Percentiles rank a stretch among this genome's conserved stretches.
These are phyloP conservation scores for Popillia japonica DNA, from an alignment of 1,140 invertebrate species.

Conservation along the genomic window DNA sequence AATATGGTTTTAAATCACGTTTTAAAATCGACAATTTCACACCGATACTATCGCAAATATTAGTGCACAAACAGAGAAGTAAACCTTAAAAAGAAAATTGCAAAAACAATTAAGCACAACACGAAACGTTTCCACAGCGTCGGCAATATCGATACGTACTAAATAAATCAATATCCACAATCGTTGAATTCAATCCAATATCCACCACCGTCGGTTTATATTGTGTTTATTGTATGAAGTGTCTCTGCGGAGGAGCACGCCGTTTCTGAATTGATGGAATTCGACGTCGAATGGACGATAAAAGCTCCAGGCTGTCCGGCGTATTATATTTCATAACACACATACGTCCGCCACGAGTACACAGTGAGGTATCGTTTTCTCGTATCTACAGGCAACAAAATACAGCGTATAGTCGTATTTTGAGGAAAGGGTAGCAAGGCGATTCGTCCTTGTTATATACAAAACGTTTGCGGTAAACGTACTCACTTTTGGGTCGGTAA, in stretches of 20 bases:
- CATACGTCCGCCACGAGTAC: not conserved
- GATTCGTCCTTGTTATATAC: too few species aligned
- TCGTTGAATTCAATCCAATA: not conserved
- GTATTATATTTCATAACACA: not conserved
- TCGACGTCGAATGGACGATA: not conserved
- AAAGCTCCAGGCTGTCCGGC: not conserved
- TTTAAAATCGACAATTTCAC: too few species aligned
- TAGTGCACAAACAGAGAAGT: too few species aligned
- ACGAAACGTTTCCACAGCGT: not conserved
- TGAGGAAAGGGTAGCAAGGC: too few species aligned
- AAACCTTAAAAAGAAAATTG: too few species aligned
- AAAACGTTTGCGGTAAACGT: too few species aligned
- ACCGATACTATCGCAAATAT: too few species aligned
- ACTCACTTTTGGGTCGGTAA: too few species aligned
- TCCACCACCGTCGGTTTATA: not conserved
- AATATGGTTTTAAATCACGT: too few species aligned
- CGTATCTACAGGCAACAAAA: not conserved
- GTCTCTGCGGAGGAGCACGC: not conserved
- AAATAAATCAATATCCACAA: slow-evolving; percentile 15
- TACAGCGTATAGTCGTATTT: too few species aligned
- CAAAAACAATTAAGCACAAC: too few species aligned
- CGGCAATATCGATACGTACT: not conserved
- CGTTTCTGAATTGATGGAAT: not conserved
- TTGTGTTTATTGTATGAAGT: not conserved
- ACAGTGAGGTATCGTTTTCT: not conserved